Percentiles rank a stretch among this genome's conserved stretches.
phyloP scores from a whole-genome alignment of 2,888 invertebrate species.

The Brachyptera putata region DNA sequence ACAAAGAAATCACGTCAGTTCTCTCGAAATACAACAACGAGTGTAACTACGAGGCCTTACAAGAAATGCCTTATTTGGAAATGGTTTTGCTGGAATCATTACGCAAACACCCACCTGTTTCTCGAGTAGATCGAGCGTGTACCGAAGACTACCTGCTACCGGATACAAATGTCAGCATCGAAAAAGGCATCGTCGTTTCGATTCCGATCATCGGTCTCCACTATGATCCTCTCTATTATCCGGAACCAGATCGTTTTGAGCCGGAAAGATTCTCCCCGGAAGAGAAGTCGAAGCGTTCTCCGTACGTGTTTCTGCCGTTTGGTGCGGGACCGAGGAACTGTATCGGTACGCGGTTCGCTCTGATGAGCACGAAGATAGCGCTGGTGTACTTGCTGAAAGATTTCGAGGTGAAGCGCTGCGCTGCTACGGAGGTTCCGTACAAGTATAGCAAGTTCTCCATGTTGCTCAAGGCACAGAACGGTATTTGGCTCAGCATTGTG shows the following conservation, averaged over 20 bases:
- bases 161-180: constrained; percentile 46
- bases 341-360: constrained; percentile 52
- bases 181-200: constrained; percentile 47
- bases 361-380: constrained; percentile 50
- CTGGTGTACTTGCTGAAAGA: constrained; percentile 48
- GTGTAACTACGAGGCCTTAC: constrained; percentile 39
- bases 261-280: constrained; percentile 39
- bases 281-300: constrained; percentile 34
- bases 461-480: constrained; percentile 45
- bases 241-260: constrained; percentile 39
- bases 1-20: constrained; percentile 46
- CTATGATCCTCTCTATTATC: constrained; percentile 37
- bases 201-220: constrained; percentile 41
- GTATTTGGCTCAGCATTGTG: constrained; percentile 46
- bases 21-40: constrained; percentile 43
- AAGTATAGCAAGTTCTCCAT: constrained; percentile 44
- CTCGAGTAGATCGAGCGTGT: constrained; percentile 52
- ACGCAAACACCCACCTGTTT: constrained; percentile 54
- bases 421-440: constrained; percentile 47
- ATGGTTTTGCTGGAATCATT: constrained; percentile 50
- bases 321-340: constrained; percentile 50
- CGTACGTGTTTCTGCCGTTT: constrained; percentile 37
- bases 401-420: constrained; percentile 45
- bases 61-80: constrained; percentile 42
- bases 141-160: constrained; percentile 53